A percentile compares a stretch with the other conserved stretches of the same genome.
Evolutionary conservation across 2,797 vertebrate genomes (phyloP).

Genomic region (Lithobates sylvaticus): DNA sequence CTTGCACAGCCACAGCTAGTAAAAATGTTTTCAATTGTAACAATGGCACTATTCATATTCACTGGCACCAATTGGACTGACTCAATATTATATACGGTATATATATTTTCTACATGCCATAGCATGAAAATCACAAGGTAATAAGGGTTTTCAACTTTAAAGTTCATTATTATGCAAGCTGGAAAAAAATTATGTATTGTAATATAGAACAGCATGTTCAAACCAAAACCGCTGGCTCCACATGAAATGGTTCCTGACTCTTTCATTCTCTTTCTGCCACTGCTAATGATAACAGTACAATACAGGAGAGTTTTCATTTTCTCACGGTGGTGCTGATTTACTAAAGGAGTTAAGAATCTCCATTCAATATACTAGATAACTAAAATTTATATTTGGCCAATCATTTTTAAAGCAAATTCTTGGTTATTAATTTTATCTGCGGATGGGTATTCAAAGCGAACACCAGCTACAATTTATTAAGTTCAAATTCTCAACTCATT

Average conservation of each 20-base stretch:
- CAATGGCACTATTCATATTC: conserved; percentile 69
- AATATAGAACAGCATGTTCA: neutral
- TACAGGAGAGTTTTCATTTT: neutral
- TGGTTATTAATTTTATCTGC: no score
- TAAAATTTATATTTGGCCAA: no score
- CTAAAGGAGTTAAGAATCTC: no score
- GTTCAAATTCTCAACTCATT: no score
- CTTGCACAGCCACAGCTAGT: conserved; percentile 40
- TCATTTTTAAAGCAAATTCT: no score
- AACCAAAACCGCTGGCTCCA: neutral
- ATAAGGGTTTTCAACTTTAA: neutral
- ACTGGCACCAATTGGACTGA: conserved; percentile 61
- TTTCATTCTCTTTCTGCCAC: neutral
- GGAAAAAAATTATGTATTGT: conserved; percentile 7
- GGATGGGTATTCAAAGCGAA: no score
- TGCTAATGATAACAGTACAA: neutral
- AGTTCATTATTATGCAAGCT: neutral
- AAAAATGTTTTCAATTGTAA: conserved; percentile 65
- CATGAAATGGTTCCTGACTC: neutral
- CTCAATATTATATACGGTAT: conserved; percentile 53
- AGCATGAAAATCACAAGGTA: conserved; percentile 32
- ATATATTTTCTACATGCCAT: conserved; percentile 36
- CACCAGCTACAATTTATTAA: no score
- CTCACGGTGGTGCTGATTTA: neutral
- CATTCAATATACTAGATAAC: no score